Conservation (phyloP, 2,797 vertebrate species). For the Peromyscus eremicus region DNA sequence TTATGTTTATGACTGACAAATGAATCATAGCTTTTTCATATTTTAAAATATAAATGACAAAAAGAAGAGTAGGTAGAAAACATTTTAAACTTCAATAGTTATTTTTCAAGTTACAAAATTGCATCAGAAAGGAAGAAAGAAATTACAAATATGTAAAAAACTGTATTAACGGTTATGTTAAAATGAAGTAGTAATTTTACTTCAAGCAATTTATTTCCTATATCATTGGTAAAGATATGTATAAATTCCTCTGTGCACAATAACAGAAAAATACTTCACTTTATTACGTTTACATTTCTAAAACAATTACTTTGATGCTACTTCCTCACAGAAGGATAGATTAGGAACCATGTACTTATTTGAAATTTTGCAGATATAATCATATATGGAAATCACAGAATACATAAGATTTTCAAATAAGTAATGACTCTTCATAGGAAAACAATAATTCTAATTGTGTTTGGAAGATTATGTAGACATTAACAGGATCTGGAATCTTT, state of each 20-base stretch:
- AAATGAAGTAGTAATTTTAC: conserved; percentile 69
- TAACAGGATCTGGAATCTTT: conserved; percentile 67
- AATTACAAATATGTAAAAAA: conserved; percentile 74
- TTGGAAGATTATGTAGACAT: conserved; percentile 45
- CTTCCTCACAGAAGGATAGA: conserved; percentile 39
- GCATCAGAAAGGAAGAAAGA: conserved; percentile 60
- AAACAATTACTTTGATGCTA: background rate
- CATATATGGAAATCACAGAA: conserved; percentile 1
- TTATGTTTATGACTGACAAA: background rate
- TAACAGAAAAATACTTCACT: conserved; percentile 8
- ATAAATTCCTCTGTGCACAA: background rate
- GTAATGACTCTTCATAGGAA: conserved; percentile 16
- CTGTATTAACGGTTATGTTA: conserved; percentile 68
- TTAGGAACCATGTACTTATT: too few species aligned
- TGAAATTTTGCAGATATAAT: too few species aligned
- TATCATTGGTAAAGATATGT: background rate
- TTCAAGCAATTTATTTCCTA: background rate
- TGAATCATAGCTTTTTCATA: background rate
- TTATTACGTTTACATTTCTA: background rate
- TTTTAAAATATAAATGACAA: conserved; percentile 34
- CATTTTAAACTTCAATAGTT: conserved; percentile 68
- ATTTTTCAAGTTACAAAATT: conserved; percentile 35
- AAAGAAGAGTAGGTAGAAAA: background rate
- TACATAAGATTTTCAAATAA: conserved; percentile 43
- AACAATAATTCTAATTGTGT: conserved; percentile 66